These are phyloP conservation scores for Thalassophryne amazonica DNA, from an alignment of 2,797 vertebrate species.

Conservation along the genomic window DNA sequence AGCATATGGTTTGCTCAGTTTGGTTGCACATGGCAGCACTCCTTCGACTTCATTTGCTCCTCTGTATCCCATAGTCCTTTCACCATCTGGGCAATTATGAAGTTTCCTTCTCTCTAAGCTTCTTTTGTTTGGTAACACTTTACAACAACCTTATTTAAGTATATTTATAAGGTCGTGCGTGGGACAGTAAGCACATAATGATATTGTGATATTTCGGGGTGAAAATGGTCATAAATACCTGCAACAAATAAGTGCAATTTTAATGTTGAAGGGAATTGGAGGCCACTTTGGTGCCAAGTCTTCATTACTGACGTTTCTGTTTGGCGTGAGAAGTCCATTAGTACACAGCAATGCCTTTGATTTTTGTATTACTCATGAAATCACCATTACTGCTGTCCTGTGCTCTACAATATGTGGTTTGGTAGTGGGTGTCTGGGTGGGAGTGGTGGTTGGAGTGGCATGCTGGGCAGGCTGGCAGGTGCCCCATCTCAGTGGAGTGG, in stretches of 20 bases:
- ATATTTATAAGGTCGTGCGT: neutral
- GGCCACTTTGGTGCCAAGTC: neutral
- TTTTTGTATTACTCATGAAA: no score
- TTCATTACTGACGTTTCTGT: no score
- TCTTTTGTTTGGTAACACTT: constrained; percentile 33
- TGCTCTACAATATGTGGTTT: no score
- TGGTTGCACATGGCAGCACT: constrained; percentile 53
- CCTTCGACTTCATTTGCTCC: constrained; percentile 50
- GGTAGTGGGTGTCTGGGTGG: no score
- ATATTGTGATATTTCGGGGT: neutral
- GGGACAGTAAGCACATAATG: neutral
- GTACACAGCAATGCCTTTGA: no score
- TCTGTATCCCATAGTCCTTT: constrained; percentile 49
- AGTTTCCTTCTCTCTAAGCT: constrained; percentile 50
- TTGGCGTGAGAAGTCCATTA: no score
- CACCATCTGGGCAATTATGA: constrained; percentile 65
- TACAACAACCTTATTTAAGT: neutral
- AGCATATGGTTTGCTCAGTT: constrained; percentile 62
- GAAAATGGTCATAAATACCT: no score
- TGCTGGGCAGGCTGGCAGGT: no score
- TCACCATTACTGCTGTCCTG: no score
- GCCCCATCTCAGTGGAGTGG: no score
- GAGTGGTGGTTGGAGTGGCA: no score
- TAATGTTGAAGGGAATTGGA: neutral
- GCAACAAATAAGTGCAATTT: no score